Base-by-base conservation (phyloP, 2,888 invertebrate genomes). In the Drosophila putrida region DNA sequence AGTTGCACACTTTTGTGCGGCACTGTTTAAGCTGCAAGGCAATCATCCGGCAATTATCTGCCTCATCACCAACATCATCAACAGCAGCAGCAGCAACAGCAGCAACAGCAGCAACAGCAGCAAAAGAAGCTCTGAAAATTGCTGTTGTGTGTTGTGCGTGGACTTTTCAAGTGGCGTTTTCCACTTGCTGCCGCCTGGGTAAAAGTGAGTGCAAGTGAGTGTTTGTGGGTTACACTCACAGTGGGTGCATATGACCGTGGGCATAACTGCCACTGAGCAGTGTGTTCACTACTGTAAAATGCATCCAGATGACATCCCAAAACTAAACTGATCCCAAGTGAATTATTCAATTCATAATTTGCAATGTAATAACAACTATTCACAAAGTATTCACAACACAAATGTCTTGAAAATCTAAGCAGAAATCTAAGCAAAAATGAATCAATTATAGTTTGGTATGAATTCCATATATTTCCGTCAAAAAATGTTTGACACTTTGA, bases 21-120 rank as follows among this genome's bases (percentile, higher is more conserved):
- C 54, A 78, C 27, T 75, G 68, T 73, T 6, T 13, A 9, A 13
- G 41, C 35, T 53, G 39, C 39, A 36, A 25, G 55, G 51, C 75
- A 67, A 61, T 64, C 60, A 63, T 57, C 43, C 39, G 44, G 53
- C 64, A 75, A 75, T 75, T 70, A 72, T 68, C 60, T 51, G 65
- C 9, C 51, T 53, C 61, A 62, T 54, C 64, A 53, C 33, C 44
- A 15, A 38, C 74, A 51, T 20, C 50, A 39, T 15, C 58, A 55
- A 2, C 58, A 33, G 4, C 47, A 44, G 8, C 51, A 71, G 13
- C 33, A 35, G 8, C 41, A 39, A 10, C 35, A 39, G n/a, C 10
- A 55, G 6, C 51, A 71, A n/a, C 33, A 33, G 8, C 39, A 38
- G 10, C n/a, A n/a, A n/a, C n/a, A n/a, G n/a, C 36, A 39, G 13